Percentiles rank a stretch among this genome's conserved stretches.
These are phyloP conservation scores for Chondrilla cf. caribensis DNA, from an alignment of 37 sponge, comb jelly and placozoan genomes.

Conservation along the genomic window DNA sequence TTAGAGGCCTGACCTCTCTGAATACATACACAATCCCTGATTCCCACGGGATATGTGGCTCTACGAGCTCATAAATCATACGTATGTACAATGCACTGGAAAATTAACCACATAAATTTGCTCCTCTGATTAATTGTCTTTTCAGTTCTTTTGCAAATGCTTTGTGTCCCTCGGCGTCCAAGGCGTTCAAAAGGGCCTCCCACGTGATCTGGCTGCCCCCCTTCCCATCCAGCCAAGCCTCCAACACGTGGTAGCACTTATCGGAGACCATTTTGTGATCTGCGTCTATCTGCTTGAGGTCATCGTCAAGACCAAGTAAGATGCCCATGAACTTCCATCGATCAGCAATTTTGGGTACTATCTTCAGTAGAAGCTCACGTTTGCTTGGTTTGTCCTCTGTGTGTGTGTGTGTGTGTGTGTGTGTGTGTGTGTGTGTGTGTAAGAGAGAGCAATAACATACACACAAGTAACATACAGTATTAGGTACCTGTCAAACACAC, in stretches of 20 bases:
- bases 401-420: too few species aligned
- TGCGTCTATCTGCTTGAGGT: background rate
- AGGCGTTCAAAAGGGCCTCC: background rate
- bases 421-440: too few species aligned
- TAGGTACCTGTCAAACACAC: too few species aligned
- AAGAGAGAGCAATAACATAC: too few species aligned
- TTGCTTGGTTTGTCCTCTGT: background rate
- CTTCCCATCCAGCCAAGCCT: constrained; percentile 14
- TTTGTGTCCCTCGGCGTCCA: background rate
- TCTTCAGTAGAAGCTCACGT: background rate
- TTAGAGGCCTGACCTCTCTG: too few species aligned
- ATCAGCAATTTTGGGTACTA: constrained; percentile 5
- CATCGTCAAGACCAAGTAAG: background rate
- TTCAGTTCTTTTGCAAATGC: background rate
- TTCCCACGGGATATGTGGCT: too few species aligned
- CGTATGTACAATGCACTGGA: too few species aligned
- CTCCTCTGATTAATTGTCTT: too few species aligned
- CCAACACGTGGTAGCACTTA: background rate
- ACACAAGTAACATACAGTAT: too few species aligned
- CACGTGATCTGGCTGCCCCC: background rate
- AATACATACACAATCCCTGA: too few species aligned
- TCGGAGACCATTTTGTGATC: background rate
- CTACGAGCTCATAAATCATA: too few species aligned
- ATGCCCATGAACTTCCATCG: constrained; percentile 15
- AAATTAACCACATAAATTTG: too few species aligned